A percentile compares a stretch with the other conserved stretches of the same genome.
Evolutionary conservation across 2,888 invertebrate species (phyloP).

Genomic region (Meloe dianella): DNA sequence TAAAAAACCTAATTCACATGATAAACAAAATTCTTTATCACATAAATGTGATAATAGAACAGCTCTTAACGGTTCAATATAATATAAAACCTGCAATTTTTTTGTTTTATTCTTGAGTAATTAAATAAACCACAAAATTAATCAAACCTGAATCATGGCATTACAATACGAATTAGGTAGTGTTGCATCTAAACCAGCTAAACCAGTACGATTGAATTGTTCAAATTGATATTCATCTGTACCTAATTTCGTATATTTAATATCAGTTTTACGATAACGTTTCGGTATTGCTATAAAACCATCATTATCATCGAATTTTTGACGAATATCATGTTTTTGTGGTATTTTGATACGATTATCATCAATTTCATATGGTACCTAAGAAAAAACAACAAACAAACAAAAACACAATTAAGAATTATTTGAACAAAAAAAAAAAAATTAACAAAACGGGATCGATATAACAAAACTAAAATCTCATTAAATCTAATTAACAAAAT

Average conservation of each 20-base stretch:
- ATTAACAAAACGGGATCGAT: neutral
- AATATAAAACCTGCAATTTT: slow-evolving; percentile 80
- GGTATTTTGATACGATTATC: slow-evolving; percentile 47
- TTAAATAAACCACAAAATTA: neutral
- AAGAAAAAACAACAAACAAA: too few relatives aligned
- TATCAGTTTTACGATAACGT: slow-evolving; percentile 85
- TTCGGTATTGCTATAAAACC: slow-evolving; percentile 76
- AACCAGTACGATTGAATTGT: slow-evolving; percentile 84
- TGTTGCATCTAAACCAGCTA: slow-evolving; percentile 88
- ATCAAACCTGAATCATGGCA: slow-evolving; percentile 87
- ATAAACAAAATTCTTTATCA: slow-evolving; percentile 89
- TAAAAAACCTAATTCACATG: slow-evolving; percentile 95
- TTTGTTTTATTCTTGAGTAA: too few relatives aligned
- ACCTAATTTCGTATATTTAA: slow-evolving; percentile 84
- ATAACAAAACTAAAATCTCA: slow-evolving; percentile 3
- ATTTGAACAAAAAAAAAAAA: slow-evolving; percentile 4
- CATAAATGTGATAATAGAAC: slow-evolving; percentile 86
- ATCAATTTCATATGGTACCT: slow-evolving; percentile 70
- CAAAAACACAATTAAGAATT: too few relatives aligned
- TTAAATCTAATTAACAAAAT: neutral
- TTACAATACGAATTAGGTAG: slow-evolving; percentile 96
- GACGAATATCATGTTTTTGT: slow-evolving; percentile 49
- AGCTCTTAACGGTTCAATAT: slow-evolving; percentile 81
- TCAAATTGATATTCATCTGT: slow-evolving; percentile 86
- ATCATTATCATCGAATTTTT: slow-evolving; percentile 59